phyloP scores from a whole-genome alignment of 1,140 invertebrate species.

The Chelonus insularis region DNA sequence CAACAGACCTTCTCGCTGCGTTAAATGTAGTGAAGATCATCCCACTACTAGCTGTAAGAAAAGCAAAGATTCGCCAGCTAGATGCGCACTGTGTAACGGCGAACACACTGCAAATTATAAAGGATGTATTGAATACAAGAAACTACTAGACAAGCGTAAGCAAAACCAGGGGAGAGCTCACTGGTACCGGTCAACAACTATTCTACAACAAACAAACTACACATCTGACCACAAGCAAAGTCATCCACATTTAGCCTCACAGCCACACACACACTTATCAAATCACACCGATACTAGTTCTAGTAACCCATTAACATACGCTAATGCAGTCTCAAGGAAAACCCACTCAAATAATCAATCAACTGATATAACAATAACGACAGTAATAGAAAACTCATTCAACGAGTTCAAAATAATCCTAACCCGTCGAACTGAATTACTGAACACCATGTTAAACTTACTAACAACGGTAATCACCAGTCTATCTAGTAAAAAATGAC shows the following conservation, averaged over 20 bases:
- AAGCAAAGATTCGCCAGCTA: neutral
- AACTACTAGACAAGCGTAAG: neutral
- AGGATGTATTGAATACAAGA: neutral
- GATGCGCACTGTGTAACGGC: neutral
- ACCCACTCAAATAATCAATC: neutral
- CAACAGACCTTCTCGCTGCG: neutral
- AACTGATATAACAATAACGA: neutral
- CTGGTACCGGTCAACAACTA: neutral
- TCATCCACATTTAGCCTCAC: too few species aligned
- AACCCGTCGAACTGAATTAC: slow-evolving; percentile 20
- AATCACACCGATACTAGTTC: neutral
- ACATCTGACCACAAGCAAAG: too few species aligned
- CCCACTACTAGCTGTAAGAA: neutral
- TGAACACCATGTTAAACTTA: slow-evolving; percentile 29
- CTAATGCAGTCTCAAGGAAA: neutral
- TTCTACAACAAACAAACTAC: too few species aligned
- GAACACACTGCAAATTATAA: neutral
- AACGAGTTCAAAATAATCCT: slow-evolving; percentile 8
- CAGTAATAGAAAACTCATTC: neutral
- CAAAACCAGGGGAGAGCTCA: neutral
- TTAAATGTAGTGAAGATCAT: neutral
- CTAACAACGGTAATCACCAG: slow-evolving; percentile 32
- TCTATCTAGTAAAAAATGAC: slow-evolving; percentile 15
- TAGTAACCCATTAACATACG: neutral
- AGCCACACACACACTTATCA: neutral